Conservation (phyloP, 2,113 vertebrate species). For the Tyrannus savana region DNA sequence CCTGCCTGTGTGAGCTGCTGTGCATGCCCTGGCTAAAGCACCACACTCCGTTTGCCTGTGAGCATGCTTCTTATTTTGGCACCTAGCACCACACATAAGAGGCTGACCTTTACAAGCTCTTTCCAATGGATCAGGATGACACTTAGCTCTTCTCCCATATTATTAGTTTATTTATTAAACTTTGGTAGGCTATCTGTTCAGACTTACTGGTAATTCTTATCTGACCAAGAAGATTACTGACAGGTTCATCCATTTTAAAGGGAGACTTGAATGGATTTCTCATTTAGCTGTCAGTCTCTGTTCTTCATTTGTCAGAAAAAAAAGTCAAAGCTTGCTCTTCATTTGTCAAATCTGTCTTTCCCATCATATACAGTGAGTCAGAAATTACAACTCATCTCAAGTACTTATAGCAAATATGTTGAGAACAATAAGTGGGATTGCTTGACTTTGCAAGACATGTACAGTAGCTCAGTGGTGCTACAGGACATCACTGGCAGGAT, state of each 20-base stretch:
- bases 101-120: not conserved
- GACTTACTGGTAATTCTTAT: slow-evolving; percentile 48
- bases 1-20: fast-evolving
- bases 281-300: slow-evolving; percentile 47
- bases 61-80: not conserved
- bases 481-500: not conserved
- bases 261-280: slow-evolving; percentile 52
- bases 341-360: slow-evolving; percentile 63
- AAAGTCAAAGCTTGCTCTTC: slow-evolving; percentile 34
- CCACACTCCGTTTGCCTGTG: not conserved
- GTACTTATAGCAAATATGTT: slow-evolving; percentile 26
- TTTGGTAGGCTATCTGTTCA: slow-evolving; percentile 31
- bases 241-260: slow-evolving; percentile 63
- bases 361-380: slow-evolving; percentile 2
- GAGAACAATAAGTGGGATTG: not conserved
- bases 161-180: slow-evolving; percentile 49
- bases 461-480: not conserved
- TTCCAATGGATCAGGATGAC: not conserved
- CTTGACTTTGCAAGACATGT: not conserved
- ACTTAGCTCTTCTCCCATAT: not conserved
- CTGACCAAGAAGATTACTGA: slow-evolving; percentile 49
- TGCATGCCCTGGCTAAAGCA: fast-evolving
- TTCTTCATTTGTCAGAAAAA: slow-evolving; percentile 60
- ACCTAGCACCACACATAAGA: not conserved
- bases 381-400: slow-evolving; percentile 43